Evolutionary conservation across 2,888 invertebrate genomes (phyloP).

Genomic region (Ophonus ardosiacus): DNA sequence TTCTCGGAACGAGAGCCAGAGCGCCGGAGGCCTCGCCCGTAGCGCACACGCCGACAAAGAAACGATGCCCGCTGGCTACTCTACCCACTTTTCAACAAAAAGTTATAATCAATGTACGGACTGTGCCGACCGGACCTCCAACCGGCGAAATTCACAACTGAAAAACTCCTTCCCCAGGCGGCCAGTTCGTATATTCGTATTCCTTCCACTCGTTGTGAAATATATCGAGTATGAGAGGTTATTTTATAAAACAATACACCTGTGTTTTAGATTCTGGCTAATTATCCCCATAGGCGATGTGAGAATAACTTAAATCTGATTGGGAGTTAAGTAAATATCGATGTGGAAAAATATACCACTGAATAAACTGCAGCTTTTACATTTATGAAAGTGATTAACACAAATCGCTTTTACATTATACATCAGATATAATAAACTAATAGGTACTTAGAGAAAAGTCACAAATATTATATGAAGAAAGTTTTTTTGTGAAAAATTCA

Average conservation of each 20-base stretch:
- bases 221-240: conserved; percentile 1
- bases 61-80: conserved; percentile 33
- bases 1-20: conserved; percentile 28
- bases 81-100: conserved; percentile 43
- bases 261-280: conserved; percentile 25
- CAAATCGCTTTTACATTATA: too few species aligned
- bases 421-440: not conserved
- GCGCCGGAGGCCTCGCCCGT: not conserved
- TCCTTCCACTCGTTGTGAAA: conserved; percentile 12
- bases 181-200: not conserved
- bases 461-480: too few species aligned
- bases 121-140: conserved; percentile 6
- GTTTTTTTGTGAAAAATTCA: too few species aligned
- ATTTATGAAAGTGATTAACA: too few species aligned
- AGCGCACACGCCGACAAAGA: conserved; percentile 33
- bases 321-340: conserved; percentile 19
- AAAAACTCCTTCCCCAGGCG: conserved; percentile 34
- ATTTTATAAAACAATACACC: conserved; percentile 46
- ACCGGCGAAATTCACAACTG: conserved; percentile 24
- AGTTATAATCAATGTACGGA: conserved; percentile 51
- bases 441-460: not conserved
- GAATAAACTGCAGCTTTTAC: not conserved
- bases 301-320: conserved; percentile 9
- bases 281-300: conserved; percentile 17
- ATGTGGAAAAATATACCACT: not conserved